Evolutionary conservation across 2,113 vertebrate genomes (phyloP).

Genomic region (Carassius auratus): DNA sequence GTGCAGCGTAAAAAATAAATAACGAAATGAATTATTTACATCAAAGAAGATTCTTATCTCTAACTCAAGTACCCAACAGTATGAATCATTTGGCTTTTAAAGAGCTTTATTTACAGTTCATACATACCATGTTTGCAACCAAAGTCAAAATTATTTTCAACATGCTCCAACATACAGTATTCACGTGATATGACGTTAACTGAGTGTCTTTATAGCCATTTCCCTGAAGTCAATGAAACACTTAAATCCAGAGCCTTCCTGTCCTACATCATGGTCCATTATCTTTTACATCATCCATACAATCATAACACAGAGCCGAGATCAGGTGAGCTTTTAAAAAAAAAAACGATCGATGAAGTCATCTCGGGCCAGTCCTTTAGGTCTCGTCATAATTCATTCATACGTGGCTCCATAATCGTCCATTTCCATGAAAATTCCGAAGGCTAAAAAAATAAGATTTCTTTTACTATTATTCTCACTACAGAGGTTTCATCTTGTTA

Average conservation of each 20-base stretch:
- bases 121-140: constrained; percentile 68
- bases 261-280: constrained; percentile 44
- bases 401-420: constrained; percentile 57
- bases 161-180: constrained; percentile 65
- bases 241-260: constrained; percentile 43
- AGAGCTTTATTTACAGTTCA: constrained; percentile 81
- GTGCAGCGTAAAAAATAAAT: not conserved
- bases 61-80: no score
- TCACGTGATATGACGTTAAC: constrained; percentile 62
- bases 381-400: constrained; percentile 24
- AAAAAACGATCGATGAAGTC: constrained; percentile 37
- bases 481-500: constrained; percentile 79
- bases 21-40: not conserved
- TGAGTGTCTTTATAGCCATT: constrained; percentile 51
- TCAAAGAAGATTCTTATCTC: no score
- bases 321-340: constrained; percentile 22
- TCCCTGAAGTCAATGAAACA: constrained; percentile 52
- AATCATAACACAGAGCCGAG: constrained; percentile 68
- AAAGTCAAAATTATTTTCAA: constrained; percentile 70
- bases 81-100: constrained; percentile 65
- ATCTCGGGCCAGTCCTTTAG: constrained; percentile 42
- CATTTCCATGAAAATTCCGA: constrained; percentile 57
- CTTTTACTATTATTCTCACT: constrained; percentile 74
- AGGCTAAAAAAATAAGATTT: constrained; percentile 73
- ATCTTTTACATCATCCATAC: constrained; percentile 59